Evolutionary conservation across 2,888 invertebrate genomes (phyloP).

Genomic region (Drosophila peninsularis): DNA sequence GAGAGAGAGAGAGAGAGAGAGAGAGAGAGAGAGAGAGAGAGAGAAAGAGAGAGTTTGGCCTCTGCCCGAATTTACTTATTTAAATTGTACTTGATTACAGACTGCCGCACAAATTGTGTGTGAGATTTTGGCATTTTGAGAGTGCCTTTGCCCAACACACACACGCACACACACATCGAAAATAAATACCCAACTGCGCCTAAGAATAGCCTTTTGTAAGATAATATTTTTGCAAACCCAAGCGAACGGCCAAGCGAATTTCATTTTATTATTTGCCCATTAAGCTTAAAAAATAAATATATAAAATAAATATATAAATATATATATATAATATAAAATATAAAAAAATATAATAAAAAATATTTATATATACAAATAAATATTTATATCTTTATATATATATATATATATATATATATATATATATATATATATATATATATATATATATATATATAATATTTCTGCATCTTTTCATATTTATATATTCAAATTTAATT

Average conservation of each 20-base stretch:
- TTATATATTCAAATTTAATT: too few species aligned
- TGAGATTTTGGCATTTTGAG: slow-evolving; percentile 5
- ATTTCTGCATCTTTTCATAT: too few species aligned
- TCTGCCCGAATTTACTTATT: slow-evolving; percentile 34
- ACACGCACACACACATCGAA: background rate
- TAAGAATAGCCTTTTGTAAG: slow-evolving; percentile 30
- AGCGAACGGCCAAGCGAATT: slow-evolving; percentile 27
- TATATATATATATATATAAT: too few species aligned
- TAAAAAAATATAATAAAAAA: too few species aligned
- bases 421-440: too few species aligned
- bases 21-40: too few species aligned
- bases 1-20: too few species aligned
- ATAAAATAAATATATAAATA: background rate
- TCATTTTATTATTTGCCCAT: slow-evolving; percentile 33
- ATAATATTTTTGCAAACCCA: slow-evolving; percentile 9
- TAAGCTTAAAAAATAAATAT: slow-evolving; percentile 15
- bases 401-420: too few species aligned
- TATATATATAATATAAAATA: too few species aligned
- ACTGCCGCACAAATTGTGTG: background rate
- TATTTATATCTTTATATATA: too few species aligned
- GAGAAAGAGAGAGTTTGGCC: slow-evolving; percentile 1
- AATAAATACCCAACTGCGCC: slow-evolving; percentile 4
- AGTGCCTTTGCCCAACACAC: slow-evolving; percentile 12
- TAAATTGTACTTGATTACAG: slow-evolving; percentile 39
- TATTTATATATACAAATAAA: too few species aligned